These are phyloP conservation scores for Notolabrus celidotus DNA, from an alignment of 2,797 vertebrate genomes.

Conservation along the genomic window DNA sequence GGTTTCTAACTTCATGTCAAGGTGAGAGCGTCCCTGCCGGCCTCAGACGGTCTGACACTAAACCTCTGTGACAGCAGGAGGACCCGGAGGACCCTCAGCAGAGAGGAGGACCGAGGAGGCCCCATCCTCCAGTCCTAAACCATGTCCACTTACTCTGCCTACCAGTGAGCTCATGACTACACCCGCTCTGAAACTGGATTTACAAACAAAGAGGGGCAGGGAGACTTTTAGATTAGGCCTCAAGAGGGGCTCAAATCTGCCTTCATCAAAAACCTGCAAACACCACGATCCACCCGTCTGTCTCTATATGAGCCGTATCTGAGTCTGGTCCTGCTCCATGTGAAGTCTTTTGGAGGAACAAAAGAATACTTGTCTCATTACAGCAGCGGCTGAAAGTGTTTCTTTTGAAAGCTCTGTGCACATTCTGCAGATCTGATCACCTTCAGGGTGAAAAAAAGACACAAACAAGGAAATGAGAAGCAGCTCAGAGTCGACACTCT, in stretches of 20 bases:
- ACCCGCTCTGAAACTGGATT: not conserved
- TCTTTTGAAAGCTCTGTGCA: not conserved
- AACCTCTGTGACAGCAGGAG: slow-evolving; percentile 69
- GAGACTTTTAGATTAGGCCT: no score
- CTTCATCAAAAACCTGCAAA: no score
- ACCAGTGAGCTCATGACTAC: slow-evolving; percentile 2
- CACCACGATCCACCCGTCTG: no score
- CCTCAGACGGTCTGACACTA: slow-evolving; percentile 51
- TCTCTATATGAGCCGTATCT: no score
- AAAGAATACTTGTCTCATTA: not conserved
- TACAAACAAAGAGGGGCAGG: no score
- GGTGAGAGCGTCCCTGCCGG: slow-evolving; percentile 58
- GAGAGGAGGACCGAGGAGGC: not conserved
- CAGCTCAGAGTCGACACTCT: slow-evolving; percentile 28
- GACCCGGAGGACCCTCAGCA: slow-evolving; percentile 46
- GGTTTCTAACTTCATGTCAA: slow-evolving; percentile 68
- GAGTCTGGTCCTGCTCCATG: no score
- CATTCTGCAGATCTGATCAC: not conserved
- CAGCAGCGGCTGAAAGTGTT: not conserved
- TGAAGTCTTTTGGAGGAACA: not conserved
- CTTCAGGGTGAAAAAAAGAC: slow-evolving; percentile 6
- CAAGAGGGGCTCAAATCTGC: no score
- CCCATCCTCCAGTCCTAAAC: slow-evolving; percentile 21
- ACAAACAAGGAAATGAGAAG: slow-evolving; percentile 29
- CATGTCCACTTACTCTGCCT: not conserved